Conservation (phyloP, 2,113 vertebrate genomes). For the Pampusana beccarii region DNA sequence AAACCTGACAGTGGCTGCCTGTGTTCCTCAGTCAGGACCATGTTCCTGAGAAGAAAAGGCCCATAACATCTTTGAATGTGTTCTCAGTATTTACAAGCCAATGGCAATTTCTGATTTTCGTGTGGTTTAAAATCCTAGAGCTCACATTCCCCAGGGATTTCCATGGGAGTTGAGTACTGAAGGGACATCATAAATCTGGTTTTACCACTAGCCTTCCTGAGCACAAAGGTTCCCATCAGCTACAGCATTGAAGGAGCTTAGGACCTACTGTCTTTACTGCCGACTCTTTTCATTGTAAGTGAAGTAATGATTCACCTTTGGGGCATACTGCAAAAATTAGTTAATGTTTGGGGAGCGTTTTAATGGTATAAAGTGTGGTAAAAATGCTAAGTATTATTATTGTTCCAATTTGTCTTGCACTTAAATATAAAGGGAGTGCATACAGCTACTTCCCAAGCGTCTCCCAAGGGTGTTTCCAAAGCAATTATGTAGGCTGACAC, state of each 20-base stretch:
- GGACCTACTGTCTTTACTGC: neutral
- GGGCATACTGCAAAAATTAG: neutral
- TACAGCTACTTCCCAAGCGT: conserved; percentile 45
- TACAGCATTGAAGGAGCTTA: neutral
- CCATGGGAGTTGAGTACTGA: neutral
- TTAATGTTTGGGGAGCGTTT: neutral
- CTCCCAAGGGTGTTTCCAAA: conserved; percentile 58
- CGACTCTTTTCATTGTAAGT: neutral
- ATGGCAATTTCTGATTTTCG: neutral
- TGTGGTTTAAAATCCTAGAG: neutral
- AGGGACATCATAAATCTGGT: neutral
- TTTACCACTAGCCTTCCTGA: neutral
- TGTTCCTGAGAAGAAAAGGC: accelerated
- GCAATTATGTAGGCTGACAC: conserved; percentile 49
- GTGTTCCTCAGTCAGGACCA: neutral
- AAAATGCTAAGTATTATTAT: conserved; percentile 60
- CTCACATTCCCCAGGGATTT: neutral
- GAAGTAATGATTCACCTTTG: conserved; percentile 3
- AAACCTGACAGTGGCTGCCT: neutral
- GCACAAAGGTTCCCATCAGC: neutral
- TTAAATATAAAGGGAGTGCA: conserved; percentile 13
- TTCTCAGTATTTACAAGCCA: neutral
- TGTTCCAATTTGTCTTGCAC: conserved; percentile 54
- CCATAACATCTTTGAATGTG: neutral
- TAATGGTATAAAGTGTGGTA: conserved; percentile 16